phyloP scores from a whole-genome alignment of 2,888 invertebrate species.

The Hyposoter dolosus region DNA sequence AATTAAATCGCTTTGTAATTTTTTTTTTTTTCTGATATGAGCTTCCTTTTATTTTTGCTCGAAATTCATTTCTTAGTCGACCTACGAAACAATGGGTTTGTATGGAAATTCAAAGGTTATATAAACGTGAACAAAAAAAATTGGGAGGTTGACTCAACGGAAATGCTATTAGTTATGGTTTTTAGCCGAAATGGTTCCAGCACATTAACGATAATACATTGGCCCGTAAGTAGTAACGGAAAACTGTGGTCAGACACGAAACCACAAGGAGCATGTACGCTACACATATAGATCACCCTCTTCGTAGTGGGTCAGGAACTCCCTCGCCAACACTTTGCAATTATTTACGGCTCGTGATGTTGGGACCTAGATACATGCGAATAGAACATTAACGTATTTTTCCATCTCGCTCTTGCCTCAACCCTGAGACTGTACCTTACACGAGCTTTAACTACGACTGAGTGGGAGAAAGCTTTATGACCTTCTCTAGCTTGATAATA shows the following conservation, averaged over 20 bases:
- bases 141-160: background rate
- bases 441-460: constrained; percentile 17
- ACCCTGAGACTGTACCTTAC: constrained; percentile 27
- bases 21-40: background rate
- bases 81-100: background rate
- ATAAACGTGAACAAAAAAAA: background rate
- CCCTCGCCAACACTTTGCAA: constrained; percentile 47
- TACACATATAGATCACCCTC: background rate
- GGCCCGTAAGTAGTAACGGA: constrained; percentile 36
- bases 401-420: constrained; percentile 20
- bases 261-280: background rate
- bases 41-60: background rate
- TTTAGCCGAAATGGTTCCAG: constrained; percentile 8
- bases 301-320: constrained; percentile 39
- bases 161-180: constrained; percentile 16
- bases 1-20: background rate
- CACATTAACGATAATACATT: constrained; percentile 43
- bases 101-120: background rate
- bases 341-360: constrained; percentile 57
- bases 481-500: constrained; percentile 31
- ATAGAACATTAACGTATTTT: constrained; percentile 54
- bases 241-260: constrained; percentile 53
- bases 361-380: constrained; percentile 54
- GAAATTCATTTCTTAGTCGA: background rate
- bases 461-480: background rate